These are phyloP conservation scores for Siniperca knerii DNA, from an alignment of 2,113 vertebrate species.

Conservation along the genomic window DNA sequence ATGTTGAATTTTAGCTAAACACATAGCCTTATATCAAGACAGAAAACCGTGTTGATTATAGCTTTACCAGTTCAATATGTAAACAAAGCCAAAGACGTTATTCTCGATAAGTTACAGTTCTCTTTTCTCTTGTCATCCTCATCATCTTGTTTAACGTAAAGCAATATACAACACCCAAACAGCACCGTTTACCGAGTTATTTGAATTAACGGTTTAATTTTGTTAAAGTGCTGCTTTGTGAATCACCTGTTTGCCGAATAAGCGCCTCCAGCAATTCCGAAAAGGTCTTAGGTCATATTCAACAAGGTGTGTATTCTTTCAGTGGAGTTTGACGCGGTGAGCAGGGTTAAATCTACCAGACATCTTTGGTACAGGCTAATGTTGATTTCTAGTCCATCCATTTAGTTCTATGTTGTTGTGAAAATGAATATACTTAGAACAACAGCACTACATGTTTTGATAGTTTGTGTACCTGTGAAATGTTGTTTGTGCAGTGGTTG, in stretches of 20 bases:
- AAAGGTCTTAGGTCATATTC: neutral
- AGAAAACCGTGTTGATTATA: neutral
- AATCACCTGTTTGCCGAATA: neutral
- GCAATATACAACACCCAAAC: neutral
- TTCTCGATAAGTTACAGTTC: neutral
- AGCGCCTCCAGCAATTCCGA: accelerated
- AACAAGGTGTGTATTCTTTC: neutral
- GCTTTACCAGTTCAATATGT: neutral
- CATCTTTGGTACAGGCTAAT: neutral
- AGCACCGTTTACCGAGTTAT: neutral
- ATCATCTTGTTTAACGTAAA: neutral
- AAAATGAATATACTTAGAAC: neutral
- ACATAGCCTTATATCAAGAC: too few species aligned
- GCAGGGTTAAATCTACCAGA: neutral
- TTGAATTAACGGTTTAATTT: neutral
- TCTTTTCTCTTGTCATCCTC: neutral
- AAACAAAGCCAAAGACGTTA: constrained; percentile 25
- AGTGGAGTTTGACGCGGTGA: neutral
- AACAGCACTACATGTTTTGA: too few species aligned
- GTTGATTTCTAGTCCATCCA: neutral
- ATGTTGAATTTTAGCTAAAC: neutral
- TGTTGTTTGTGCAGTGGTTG: neutral
- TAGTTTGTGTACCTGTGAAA: neutral
- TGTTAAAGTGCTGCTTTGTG: neutral
- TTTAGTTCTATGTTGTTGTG: neutral